Base-by-base conservation (phyloP, 2,797 vertebrate genomes). In the Mormyrops boulengeri region DNA sequence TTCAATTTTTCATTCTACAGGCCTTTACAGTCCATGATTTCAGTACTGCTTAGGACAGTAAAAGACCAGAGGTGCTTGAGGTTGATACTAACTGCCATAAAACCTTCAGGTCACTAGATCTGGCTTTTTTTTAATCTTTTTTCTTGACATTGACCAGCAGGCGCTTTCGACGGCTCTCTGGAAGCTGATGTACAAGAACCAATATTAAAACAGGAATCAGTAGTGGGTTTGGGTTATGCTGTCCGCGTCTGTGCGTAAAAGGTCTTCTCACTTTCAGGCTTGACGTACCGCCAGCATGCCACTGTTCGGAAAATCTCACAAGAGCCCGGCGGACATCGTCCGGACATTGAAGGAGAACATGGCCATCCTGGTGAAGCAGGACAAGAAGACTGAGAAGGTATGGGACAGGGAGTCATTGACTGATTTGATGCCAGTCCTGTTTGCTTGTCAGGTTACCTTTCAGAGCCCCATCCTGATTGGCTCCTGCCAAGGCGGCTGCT, bases 331-430 rank as follows among this genome's bases (percentile, higher is more conserved):
- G 12, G 98, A 99, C 93, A 97, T 98, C 88, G 98, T 99, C 93
- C 97, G 95, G 95, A 96, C 95, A 82, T 94, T 99, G 91, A 99
- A 97, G 94, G 98, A 99, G 91, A 99, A 98, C 94, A 92, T 99
- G 96, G 95, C 96, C 86, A 95, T 98, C 92, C 95, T 99, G 93
- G 96, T 98, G 92, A 99, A 99, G 91, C 98, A 99, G 93, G 97
- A 99, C 73, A 99, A 98, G 95, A 99, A 99, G 95, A 96, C 97
- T 69, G 98, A 99, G 86, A 99, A 99, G 97, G 98, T 99, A 95
- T 17, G 82, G 1, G 88, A 88, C 90, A 85, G 30, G 4, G n/a
- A 66, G 87, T 34, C 50, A 38, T 5, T 77, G 34, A 3, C 11
- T 41, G 34, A 80, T 38, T 38, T 44, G 73, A 44, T 80, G 69